Evolutionary conservation across 2,113 vertebrate species (phyloP).

Genomic region (Puffinus mauretanicus): DNA sequence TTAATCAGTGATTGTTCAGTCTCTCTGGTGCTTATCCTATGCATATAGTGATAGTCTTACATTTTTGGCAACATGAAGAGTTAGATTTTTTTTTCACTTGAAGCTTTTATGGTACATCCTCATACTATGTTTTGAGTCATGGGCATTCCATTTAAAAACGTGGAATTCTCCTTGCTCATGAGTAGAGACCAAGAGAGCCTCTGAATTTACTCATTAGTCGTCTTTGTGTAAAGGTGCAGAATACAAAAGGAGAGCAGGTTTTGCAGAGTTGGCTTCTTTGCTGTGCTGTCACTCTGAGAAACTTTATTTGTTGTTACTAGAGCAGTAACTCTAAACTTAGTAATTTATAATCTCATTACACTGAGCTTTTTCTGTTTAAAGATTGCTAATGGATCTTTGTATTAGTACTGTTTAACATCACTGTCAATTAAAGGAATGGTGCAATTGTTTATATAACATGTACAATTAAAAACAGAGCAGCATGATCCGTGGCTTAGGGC

Average conservation of each 20-base stretch:
- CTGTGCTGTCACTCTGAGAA: background rate
- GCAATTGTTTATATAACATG: accelerated
- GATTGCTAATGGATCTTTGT: background rate
- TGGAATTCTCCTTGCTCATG: background rate
- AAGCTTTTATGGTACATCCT: background rate
- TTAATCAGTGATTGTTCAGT: background rate
- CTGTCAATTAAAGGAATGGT: background rate
- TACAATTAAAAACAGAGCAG: background rate
- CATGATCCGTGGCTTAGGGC: background rate
- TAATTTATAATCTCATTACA: background rate
- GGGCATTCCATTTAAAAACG: background rate
- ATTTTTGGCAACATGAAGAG: background rate
- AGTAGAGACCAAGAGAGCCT: background rate
- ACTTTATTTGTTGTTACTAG: background rate
- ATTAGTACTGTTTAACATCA: background rate
- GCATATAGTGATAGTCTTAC: background rate
- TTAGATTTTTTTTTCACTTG: background rate
- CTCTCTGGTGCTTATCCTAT: background rate
- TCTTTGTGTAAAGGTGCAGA: background rate
- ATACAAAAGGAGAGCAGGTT: background rate
- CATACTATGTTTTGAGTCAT: background rate
- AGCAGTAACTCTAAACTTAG: background rate
- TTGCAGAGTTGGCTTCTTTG: background rate
- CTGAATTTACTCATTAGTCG: background rate
- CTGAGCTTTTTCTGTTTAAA: background rate